Evolutionary conservation across 2,888 invertebrate species (phyloP), one percentile per base, ranked within the genome.

Genomic region (Agapostemon virescens): DNA sequence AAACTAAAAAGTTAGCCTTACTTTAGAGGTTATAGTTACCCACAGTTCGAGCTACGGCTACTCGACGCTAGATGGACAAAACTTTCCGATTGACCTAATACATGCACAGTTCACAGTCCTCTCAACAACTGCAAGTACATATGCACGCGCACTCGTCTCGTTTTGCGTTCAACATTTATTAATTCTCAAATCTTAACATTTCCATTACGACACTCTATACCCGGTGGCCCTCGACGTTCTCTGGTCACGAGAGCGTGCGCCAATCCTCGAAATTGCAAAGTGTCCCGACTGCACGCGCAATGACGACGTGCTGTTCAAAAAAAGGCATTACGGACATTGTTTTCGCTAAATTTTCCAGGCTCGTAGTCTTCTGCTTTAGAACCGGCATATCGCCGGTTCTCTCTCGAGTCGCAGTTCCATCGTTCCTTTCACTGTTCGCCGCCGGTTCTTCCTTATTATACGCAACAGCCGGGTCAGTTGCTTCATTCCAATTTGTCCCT

Each of bases 331-430:
- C 36, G 36, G 13, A 63, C 63, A 63, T 63, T 36, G 33, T 63
- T 33, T n/a, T 36, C n/a, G 36, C 36, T 63, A 63, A 63, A 63
- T 63, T 63, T 36, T 36, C 36, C 63, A 63, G 63, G n/a, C 63
- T 63, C 63, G 36, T 36, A 63, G 36, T 13, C 63, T n/a, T 36
- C 38, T 36, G 13, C 63, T 63, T n/a, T 36, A 1, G 61, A 33
- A 11, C 2, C 33, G 33, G 20, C 61, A 11, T 61, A 20, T 36
- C 61, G n/a, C 61, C 33, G 20, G 20, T 0, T 45, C 36, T 63
- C 63, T 33, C 63, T 36, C 13, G n/a, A 63, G n/a, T 63, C 63
- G 13, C 36, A 33, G 63, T n/a, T 4, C 36, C 63, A 1, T n/a
- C 36, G 63, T 63, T 63, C 63, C 63, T 63, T 63, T 63, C 63